phyloP scores from a whole-genome alignment of 2,797 vertebrate species.

The Cryptoprocta ferox region DNA sequence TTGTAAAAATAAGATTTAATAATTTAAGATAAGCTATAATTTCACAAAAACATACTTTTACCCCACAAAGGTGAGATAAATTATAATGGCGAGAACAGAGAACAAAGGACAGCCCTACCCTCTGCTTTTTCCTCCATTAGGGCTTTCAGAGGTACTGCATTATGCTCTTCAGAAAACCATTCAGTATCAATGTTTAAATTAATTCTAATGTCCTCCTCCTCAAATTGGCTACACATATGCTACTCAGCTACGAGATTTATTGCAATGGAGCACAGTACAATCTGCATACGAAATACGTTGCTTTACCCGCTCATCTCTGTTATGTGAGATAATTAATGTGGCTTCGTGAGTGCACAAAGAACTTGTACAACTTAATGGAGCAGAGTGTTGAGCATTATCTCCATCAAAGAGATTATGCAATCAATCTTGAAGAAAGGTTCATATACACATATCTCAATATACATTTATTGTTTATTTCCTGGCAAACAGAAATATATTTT shows the following conservation, averaged over 20 bases:
- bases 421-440: not conserved
- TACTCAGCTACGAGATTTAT: not conserved
- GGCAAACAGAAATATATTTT: not conserved
- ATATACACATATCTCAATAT: not conserved
- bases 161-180: not conserved
- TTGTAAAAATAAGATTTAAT: not conserved
- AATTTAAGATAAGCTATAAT: slow-evolving; percentile 23
- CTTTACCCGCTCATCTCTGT: not conserved
- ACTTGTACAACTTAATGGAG: not conserved
- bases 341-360: not conserved
- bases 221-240: not conserved
- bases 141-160: not conserved
- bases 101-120: not conserved
- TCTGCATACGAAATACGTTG: not conserved
- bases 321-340: not conserved
- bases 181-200: not conserved
- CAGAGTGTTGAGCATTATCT: not conserved
- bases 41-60: not conserved
- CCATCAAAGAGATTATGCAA: slow-evolving; percentile 3
- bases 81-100: not conserved
- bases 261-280: not conserved
- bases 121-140: not conserved
- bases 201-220: not conserved
- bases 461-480: slow-evolving; percentile 14
- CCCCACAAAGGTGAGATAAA: not conserved